Conservation (phyloP, 2,888 invertebrate species). For the Plagiodera versicolora region DNA sequence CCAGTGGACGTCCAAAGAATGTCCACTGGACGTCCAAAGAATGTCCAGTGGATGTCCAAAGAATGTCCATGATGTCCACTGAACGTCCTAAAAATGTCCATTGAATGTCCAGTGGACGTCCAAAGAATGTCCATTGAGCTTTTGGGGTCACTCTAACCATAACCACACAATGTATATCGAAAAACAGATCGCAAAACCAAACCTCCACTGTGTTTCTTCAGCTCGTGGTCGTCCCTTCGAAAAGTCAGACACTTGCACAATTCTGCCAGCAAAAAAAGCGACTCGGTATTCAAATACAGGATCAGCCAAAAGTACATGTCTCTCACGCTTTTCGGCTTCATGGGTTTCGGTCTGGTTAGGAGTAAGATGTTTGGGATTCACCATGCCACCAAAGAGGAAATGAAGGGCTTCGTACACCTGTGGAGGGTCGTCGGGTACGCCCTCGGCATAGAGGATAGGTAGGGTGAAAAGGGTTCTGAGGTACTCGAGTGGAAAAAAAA, state of each 20-base stretch:
- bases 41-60: too few relatives aligned
- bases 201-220: conserved; percentile 43
- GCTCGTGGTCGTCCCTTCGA: conserved; percentile 70
- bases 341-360: conserved; percentile 71
- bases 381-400: conserved; percentile 62
- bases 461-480: too few relatives aligned
- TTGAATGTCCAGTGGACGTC: too few relatives aligned
- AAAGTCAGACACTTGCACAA: conserved; percentile 70
- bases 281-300: conserved; percentile 52
- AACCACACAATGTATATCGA: neutral
- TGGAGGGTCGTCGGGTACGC: conserved; percentile 82
- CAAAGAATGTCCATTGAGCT: too few relatives aligned
- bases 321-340: conserved; percentile 84
- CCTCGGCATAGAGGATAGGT: conserved; percentile 81
- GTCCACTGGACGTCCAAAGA: too few relatives aligned
- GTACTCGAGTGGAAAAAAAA: too few relatives aligned
- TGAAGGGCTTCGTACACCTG: conserved; percentile 76
- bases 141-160: neutral
- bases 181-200: too few relatives aligned
- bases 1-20: too few relatives aligned
- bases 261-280: conserved; percentile 61
- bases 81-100: too few relatives aligned
- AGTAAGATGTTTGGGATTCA: conserved; percentile 68
- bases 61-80: too few relatives aligned
- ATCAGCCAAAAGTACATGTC: conserved; percentile 84